phyloP scores from a whole-genome alignment of 2,888 invertebrate species.

The Dryobota labecula region DNA sequence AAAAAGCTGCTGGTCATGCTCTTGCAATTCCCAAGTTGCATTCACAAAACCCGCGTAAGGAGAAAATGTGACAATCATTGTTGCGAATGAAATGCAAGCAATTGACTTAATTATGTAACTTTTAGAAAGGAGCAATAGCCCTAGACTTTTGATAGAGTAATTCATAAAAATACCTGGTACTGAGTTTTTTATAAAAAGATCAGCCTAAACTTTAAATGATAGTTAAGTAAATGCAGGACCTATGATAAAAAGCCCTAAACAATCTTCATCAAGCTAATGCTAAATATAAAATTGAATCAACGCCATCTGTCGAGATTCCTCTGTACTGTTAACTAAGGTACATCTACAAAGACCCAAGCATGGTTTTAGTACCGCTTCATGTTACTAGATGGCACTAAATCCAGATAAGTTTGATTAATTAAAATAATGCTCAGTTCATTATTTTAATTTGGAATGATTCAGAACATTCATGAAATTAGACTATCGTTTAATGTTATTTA shows the following conservation, averaged over 20 bases:
- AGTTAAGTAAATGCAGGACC: background rate
- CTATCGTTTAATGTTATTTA: too few relatives aligned
- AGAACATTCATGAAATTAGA: background rate
- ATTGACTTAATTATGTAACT: too few relatives aligned
- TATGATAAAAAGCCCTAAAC: background rate
- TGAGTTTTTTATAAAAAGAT: too few relatives aligned
- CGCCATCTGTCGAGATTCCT: background rate
- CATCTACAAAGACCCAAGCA: background rate
- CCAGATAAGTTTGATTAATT: background rate
- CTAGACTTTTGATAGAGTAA: background rate
- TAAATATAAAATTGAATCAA: background rate
- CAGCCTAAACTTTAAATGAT: background rate
- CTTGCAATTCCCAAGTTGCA: background rate
- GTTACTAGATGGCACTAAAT: conserved; percentile 6
- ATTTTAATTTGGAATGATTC: background rate
- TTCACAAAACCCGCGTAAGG: background rate
- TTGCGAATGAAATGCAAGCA: background rate
- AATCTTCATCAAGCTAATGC: too few relatives aligned
- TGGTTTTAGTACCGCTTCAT: background rate
- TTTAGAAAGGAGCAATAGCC: background rate
- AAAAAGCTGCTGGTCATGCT: too few relatives aligned
- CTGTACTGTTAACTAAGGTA: background rate
- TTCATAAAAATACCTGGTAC: background rate
- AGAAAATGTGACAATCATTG: background rate
- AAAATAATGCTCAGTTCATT: background rate